phyloP scores from a whole-genome alignment of 2,113 vertebrate species.

The Zeus faber region DNA sequence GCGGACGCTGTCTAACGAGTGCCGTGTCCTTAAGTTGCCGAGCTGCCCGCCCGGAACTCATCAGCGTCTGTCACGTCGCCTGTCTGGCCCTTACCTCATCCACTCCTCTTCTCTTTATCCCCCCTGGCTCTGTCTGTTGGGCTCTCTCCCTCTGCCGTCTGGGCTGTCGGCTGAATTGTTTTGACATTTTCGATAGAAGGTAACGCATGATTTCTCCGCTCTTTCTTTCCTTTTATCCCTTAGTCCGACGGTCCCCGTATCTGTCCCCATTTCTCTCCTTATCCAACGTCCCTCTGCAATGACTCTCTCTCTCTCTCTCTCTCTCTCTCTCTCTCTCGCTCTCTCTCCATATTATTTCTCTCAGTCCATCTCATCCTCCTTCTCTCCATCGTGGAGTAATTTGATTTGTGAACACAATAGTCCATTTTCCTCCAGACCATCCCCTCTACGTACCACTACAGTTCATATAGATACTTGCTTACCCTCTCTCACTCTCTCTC shows the following conservation, averaged over 20 bases:
- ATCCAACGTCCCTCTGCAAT: background rate
- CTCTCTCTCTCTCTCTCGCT: background rate
- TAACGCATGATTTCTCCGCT: no score
- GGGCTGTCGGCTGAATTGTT: no score
- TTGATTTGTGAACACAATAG: no score
- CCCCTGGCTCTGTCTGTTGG: background rate
- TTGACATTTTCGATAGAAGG: no score
- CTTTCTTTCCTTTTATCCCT: no score
- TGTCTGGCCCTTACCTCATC: background rate
- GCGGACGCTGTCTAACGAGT: no score
- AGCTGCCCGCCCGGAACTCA: no score
- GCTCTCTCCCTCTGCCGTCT: background rate
- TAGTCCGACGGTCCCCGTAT: no score
- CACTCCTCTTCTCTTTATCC: background rate
- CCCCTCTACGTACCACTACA: no score
- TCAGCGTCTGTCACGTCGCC: no score
- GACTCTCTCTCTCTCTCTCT: background rate
- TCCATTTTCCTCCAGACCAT: no score
- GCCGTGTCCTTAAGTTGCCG: background rate
- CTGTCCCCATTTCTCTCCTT: background rate
- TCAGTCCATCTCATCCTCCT: background rate
- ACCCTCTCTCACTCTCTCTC: constrained; percentile 11
- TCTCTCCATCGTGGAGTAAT: no score
- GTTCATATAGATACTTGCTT: background rate
- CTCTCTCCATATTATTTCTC: background rate